These are phyloP conservation scores for Kryptopterus vitreolus DNA, from an alignment of 2,797 vertebrate species.

Conservation along the genomic window DNA sequence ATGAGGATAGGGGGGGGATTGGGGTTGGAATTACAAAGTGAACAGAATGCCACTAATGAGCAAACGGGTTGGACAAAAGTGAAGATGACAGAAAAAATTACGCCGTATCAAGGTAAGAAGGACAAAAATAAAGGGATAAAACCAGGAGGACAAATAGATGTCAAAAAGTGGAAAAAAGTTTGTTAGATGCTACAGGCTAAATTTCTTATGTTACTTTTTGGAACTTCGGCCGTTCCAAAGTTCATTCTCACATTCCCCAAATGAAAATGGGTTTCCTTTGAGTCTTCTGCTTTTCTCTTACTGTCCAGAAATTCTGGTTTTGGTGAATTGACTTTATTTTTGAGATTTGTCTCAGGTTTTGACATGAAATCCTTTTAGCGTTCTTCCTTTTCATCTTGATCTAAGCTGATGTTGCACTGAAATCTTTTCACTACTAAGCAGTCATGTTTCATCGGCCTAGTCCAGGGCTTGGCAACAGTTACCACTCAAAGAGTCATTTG, in stretches of 20 bases:
- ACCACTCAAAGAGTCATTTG: no score
- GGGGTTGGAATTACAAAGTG: conserved; percentile 61
- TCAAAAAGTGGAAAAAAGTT: not conserved
- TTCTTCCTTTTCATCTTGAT: not conserved
- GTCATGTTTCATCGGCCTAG: not conserved
- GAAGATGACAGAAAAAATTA: conserved; percentile 50
- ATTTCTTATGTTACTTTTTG: not conserved
- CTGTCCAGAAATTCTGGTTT: not conserved
- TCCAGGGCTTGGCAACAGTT: no score
- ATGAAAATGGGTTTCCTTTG: not conserved
- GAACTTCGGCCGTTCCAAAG: no score
- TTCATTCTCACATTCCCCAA: not conserved
- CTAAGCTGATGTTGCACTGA: not conserved
- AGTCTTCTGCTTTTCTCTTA: not conserved
- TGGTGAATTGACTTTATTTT: not conserved
- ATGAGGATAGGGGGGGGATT: conserved; percentile 37
- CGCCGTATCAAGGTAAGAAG: conserved; percentile 33
- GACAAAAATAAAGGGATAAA: conserved; percentile 26
- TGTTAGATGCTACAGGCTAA: not conserved
- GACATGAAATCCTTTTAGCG: not conserved
- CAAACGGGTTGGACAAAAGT: conserved; percentile 51
- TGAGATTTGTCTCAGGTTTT: not conserved
- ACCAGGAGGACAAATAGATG: conserved; percentile 31
- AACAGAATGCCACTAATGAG: conserved; percentile 66
- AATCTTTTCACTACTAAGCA: not conserved